These are phyloP conservation scores for Zoanthus gigantus DNA, from an alignment of 92 coral and sea anemone genomes.

Conservation along the genomic window DNA sequence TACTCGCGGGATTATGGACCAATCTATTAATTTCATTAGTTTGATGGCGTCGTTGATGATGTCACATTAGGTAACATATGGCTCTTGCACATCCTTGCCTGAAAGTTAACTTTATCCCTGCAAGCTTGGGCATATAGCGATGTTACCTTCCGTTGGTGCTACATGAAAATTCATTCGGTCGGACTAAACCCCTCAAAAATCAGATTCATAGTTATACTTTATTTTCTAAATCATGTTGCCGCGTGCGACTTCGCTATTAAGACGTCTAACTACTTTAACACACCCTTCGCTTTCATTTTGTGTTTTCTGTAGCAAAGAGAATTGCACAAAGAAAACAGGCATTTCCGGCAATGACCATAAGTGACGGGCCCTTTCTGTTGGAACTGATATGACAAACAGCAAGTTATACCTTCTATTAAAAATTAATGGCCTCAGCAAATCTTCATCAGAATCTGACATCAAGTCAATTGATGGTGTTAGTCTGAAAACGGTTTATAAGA, in stretches of 20 bases:
- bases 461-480: background rate
- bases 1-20: background rate
- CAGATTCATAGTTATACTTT: background rate
- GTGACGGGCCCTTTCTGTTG: background rate
- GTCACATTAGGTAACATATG: background rate
- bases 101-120: background rate
- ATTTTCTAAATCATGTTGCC: background rate
- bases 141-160: background rate
- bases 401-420: background rate
- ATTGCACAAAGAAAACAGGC: background rate
- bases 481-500: background rate
- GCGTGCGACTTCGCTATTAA: background rate
- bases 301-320: background rate
- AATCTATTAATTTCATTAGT: background rate
- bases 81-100: background rate
- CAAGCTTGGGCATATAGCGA: background rate
- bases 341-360: background rate
- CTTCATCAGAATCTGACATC: background rate
- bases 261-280: background rate
- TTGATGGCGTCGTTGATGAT: background rate
- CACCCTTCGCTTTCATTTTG: background rate
- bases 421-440: background rate
- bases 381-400: background rate
- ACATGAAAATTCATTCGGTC: background rate
- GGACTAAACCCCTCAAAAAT: constrained; percentile 1